These are phyloP conservation scores for Drosophila teissieri DNA, from an alignment of 1,140 invertebrate genomes.

Conservation along the genomic window DNA sequence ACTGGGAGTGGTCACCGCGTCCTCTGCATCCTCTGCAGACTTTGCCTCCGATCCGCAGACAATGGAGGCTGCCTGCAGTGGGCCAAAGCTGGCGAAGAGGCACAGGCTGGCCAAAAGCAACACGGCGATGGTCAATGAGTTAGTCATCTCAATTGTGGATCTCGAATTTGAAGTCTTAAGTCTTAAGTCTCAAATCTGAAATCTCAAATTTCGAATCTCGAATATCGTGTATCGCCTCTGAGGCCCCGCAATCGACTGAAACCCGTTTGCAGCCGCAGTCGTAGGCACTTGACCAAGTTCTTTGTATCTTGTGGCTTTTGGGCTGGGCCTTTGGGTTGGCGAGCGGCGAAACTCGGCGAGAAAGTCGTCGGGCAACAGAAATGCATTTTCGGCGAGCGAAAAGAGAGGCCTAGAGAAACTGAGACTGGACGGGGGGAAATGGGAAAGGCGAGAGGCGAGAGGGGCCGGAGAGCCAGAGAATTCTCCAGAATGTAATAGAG, in stretches of 20 bases:
- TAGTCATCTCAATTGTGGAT: conserved; percentile 39
- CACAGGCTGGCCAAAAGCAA: conserved; percentile 16
- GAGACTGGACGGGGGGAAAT: background rate
- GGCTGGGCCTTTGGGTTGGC: conserved; percentile 4
- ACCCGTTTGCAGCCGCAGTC: conserved; percentile 62
- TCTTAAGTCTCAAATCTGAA: background rate
- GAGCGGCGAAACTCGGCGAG: conserved; percentile 30
- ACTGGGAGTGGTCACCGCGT: conserved; percentile 25
- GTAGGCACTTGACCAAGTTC: conserved; percentile 62
- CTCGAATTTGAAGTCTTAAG: background rate
- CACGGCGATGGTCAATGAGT: conserved; percentile 11
- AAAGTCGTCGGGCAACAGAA: conserved; percentile 66
- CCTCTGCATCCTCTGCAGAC: conserved; percentile 2
- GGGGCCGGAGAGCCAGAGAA: background rate
- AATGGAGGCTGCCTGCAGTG: conserved; percentile 51
- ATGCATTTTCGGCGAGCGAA: conserved; percentile 37
- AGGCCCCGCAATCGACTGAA: conserved; percentile 66
- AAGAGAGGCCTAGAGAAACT: conserved; percentile 12
- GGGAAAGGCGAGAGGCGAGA: background rate
- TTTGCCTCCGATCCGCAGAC: conserved; percentile 49
- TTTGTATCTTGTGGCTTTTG: conserved; percentile 35
- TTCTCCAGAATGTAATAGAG: conserved; percentile 11
- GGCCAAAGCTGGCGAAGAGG: conserved; percentile 13
- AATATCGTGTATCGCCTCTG: conserved; percentile 45
- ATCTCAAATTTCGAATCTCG: background rate